Evolutionary conservation across 1,140 invertebrate species (phyloP).

Genomic region (Drosophila bifasciata): DNA sequence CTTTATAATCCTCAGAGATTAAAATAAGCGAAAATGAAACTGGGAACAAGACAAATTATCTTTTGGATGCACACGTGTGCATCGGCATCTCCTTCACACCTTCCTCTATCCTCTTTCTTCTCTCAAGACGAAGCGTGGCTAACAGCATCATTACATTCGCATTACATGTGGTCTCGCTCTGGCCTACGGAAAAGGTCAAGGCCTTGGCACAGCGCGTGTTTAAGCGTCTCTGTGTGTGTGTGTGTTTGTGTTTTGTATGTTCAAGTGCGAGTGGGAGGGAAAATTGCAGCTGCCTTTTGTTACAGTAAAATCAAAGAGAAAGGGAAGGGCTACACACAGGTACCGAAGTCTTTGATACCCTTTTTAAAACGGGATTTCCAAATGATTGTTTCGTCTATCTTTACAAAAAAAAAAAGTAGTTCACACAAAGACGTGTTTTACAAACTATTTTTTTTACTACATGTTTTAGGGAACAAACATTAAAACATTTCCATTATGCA

Average conservation of each 20-base stretch:
- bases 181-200: constrained; percentile 58
- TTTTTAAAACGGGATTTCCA: neutral
- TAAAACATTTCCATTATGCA: no score
- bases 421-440: no score
- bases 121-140: constrained; percentile 2
- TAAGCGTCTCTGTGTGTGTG: constrained; percentile 1
- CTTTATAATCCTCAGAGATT: no score
- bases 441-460: no score
- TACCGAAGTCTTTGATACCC: no score
- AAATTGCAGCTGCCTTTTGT: constrained; percentile 42
- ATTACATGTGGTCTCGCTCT: constrained; percentile 19
- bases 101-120: neutral
- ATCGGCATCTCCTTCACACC: neutral
- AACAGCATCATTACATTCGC: constrained; percentile 25
- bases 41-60: no score
- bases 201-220: constrained; percentile 16
- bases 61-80: no score
- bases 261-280: neutral
- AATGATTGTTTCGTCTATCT: neutral
- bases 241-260: constrained; percentile 6
- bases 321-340: no score
- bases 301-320: neutral
- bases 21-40: no score
- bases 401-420: neutral
- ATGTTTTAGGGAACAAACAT: no score